A percentile compares a stretch with the other conserved stretches of the same genome.
These are phyloP conservation scores for Taphrorychus bicolor DNA, from an alignment of 2,888 invertebrate genomes.

Conservation along the genomic window DNA sequence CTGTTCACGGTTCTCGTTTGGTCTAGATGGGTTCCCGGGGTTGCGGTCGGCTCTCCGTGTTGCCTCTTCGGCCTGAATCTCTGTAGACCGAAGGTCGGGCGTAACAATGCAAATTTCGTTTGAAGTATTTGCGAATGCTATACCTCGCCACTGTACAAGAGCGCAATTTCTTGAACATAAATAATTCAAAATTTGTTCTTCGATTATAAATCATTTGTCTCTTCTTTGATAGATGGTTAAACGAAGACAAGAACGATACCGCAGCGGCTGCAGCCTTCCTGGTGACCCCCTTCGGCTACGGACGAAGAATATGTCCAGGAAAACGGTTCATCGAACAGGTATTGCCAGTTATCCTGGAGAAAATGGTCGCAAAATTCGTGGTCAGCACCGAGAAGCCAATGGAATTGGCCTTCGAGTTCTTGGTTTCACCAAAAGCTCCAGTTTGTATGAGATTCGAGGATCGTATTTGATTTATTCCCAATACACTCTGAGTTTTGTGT, in stretches of 20 bases:
- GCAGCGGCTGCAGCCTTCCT: constrained; percentile 66
- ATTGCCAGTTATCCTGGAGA: constrained; percentile 75
- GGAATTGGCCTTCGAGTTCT: constrained; percentile 81
- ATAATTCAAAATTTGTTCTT: too few species aligned
- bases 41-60: too few species aligned
- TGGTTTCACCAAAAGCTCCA: constrained; percentile 79
- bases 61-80: too few species aligned
- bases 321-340: constrained; percentile 84
- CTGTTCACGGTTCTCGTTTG: too few species aligned
- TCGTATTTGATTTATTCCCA: constrained; percentile 56
- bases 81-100: too few species aligned
- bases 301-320: constrained; percentile 84
- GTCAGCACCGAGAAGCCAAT: constrained; percentile 71
- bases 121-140: too few species aligned
- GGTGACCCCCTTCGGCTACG: constrained; percentile 81
- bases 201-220: background rate
- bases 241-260: constrained; percentile 55
- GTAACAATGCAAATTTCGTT: too few species aligned
- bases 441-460: constrained; percentile 72
- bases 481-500: too few species aligned
- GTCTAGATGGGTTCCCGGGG: too few species aligned
- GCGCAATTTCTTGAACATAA: too few species aligned
- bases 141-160: too few species aligned
- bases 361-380: constrained; percentile 70
- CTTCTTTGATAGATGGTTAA: constrained; percentile 74